Base-by-base conservation (phyloP, 2,888 invertebrate species). In the Melanargia galathea region DNA sequence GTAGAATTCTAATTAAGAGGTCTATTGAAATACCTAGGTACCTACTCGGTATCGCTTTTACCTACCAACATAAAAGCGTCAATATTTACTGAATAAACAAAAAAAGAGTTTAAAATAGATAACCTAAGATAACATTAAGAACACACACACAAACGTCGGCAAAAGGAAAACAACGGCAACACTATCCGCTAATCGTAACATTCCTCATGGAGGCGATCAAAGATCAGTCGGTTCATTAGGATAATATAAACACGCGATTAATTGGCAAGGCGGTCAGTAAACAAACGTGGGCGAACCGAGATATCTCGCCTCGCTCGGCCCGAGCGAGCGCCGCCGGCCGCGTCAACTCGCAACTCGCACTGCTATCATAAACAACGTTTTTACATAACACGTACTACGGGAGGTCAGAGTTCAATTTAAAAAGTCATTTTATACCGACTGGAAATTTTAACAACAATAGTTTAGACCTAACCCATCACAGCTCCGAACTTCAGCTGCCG, bases 171-270 rank as follows among this genome's bases (percentile, higher is more conserved):
- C 30, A 52, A 48, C 56, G 35, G 26, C 49, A 48, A 56, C 48
- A 43, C 40, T 56, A 60, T 48, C 48, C 55, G 48, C 54, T 24
- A 38, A 46, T 51, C 55, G 45, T 43, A 64, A 59, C 60, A 54
- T 67, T 62, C 43, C 62, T 67, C 40, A 59, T 38, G 26, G 49
- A 51, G 58, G 61, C 43, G 62, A 63, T 68, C 65, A 65, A 60
- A 69, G 61, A 66, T 61, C 64, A 62, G 61, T 58, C 46, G 64
- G 61, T 67, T 64, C 62, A 62, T 68, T 62, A 70, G 71, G 69
- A 70, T 67, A 68, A 70, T 69, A 74, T 75, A 72, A 75, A 76
- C 69, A 74, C 65, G 67, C 72, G 71, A 75, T 79, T 77, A 79
- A 81, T 79, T 77, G 75, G 70, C 71, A 73, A 74, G 73, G 63